Evolutionary conservation across 2,797 vertebrate genomes (phyloP).

Genomic region (Rousettus madagascariensis): DNA sequence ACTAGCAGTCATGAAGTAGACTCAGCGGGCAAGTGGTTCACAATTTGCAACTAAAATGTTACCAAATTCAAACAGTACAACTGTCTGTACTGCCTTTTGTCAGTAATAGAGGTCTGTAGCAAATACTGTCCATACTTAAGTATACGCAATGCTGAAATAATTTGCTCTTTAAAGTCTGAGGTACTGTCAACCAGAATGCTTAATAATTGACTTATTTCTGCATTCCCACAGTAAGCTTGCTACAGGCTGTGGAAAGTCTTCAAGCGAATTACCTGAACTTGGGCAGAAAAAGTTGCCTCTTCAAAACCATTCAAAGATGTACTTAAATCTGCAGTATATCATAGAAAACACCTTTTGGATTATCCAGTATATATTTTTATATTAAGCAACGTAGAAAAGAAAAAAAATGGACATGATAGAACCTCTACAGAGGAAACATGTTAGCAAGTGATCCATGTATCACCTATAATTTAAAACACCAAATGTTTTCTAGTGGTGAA

Average conservation of each 20-base stretch:
- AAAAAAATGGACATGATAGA: constrained; percentile 79
- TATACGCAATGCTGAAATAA: constrained; percentile 88
- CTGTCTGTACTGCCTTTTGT: constrained; percentile 80
- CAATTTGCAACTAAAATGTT: constrained; percentile 88
- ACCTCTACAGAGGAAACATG: constrained; percentile 79
- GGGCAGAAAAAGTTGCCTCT: constrained; percentile 84
- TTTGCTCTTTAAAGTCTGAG: constrained; percentile 86
- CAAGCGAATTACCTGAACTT: constrained; percentile 86
- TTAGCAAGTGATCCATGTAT: constrained; percentile 73
- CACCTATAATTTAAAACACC: constrained; percentile 78
- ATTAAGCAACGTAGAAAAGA: constrained; percentile 78
- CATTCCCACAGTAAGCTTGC: constrained; percentile 88
- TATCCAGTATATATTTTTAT: constrained; percentile 79
- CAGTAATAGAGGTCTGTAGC: constrained; percentile 84
- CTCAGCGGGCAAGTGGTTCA: constrained; percentile 99
- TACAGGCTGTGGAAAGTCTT: constrained; percentile 89
- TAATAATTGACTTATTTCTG: constrained; percentile 85
- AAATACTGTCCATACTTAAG: constrained; percentile 82
- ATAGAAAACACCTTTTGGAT: constrained; percentile 85
- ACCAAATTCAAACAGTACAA: constrained; percentile 84
- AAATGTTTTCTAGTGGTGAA: constrained; percentile 70
- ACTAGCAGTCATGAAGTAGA: constrained; percentile 95
- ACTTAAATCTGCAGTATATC: constrained; percentile 88
- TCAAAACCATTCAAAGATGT: constrained; percentile 82
- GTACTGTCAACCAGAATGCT: constrained; percentile 83